These are phyloP conservation scores for Diplolepis rosae DNA, from an alignment of 2,888 invertebrate species.

Conservation along the genomic window DNA sequence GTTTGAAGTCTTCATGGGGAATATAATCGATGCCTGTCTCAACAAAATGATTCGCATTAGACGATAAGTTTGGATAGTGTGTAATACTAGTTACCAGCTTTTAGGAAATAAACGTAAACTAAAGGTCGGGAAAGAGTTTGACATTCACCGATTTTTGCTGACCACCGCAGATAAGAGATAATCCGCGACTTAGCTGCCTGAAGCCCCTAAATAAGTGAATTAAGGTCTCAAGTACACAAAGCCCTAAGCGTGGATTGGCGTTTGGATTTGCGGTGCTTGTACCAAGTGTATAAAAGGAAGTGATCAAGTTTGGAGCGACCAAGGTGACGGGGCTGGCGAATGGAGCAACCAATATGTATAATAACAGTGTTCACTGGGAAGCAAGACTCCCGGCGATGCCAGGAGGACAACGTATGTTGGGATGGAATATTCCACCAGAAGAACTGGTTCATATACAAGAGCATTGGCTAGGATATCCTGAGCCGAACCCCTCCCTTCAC, in stretches of 20 bases:
- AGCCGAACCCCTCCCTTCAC: conserved; percentile 88
- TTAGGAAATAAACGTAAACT: not conserved
- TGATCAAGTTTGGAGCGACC: conserved; percentile 43
- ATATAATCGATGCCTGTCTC: not conserved
- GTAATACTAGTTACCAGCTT: not conserved
- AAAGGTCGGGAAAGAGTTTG: conserved; percentile 58
- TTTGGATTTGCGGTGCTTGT: conserved; percentile 29
- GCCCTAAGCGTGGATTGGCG: conserved; percentile 43
- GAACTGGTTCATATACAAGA: conserved; percentile 82
- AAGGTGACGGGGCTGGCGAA: conserved; percentile 63
- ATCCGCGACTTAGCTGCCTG: conserved; percentile 64
- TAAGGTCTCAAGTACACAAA: conserved; percentile 43
- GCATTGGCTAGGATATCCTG: conserved; percentile 87
- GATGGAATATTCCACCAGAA: conserved; percentile 85
- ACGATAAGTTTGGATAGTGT: conserved; percentile 17
- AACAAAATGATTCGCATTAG: not conserved
- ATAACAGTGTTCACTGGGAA: conserved; percentile 66
- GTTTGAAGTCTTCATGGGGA: not conserved
- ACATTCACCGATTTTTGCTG: conserved; percentile 65
- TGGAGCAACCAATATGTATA: conserved; percentile 65
- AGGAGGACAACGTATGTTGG: conserved; percentile 76
- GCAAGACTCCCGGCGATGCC: conserved; percentile 67
- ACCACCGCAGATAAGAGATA: conserved; percentile 61
- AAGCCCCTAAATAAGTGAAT: conserved; percentile 63
- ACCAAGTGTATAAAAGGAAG: conserved; percentile 57